Conservation (phyloP, 2,797 vertebrate species). For the Coregonus suidteri region DNA sequence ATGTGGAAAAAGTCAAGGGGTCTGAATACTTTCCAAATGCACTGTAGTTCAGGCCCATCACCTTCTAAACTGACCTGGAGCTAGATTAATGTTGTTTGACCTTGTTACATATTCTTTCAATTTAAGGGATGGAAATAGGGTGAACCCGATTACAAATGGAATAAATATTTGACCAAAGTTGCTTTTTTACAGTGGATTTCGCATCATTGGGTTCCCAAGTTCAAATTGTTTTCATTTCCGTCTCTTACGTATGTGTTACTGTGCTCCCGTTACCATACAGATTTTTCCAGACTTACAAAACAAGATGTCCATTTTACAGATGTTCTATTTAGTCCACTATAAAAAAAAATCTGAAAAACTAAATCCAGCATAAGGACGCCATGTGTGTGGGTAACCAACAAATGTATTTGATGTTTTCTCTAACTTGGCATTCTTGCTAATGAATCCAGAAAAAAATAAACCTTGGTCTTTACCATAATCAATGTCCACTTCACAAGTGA, state of each 20-base stretch:
- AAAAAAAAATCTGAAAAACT: not conserved
- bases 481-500: not conserved
- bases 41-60: too few relatives aligned
- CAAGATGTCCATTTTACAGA: not conserved
- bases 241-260: not conserved
- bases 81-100: not conserved
- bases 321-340: conserved; percentile 1
- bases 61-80: not conserved
- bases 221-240: not conserved
- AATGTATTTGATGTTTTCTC: not conserved
- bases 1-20: too few relatives aligned
- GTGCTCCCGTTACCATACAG: not conserved
- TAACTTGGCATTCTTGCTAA: not conserved
- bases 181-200: not conserved
- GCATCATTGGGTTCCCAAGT: not conserved
- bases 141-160: not conserved
- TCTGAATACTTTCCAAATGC: too few relatives aligned
- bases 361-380: not conserved
- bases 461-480: not conserved
- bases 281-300: conserved; percentile 1
- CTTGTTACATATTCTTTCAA: not conserved
- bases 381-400: not conserved
- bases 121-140: not conserved
- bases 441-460: not conserved
- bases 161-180: not conserved